phyloP scores from a whole-genome alignment of 1,140 invertebrate species.

The Holotrichia oblita region DNA sequence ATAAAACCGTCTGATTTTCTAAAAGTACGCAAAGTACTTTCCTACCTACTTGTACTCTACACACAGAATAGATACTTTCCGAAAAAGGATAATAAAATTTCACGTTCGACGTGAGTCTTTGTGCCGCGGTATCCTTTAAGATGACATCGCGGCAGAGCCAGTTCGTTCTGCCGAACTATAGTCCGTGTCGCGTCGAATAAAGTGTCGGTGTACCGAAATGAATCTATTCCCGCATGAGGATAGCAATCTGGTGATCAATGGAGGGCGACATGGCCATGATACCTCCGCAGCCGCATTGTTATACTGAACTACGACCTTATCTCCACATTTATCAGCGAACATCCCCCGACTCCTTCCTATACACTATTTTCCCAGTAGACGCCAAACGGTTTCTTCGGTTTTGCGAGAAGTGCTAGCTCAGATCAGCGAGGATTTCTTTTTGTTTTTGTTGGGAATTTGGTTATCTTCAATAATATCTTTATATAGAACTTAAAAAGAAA shows the following conservation, averaged over 20 bases:
- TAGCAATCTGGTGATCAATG: conserved; percentile 58
- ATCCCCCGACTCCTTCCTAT: conserved; percentile 48
- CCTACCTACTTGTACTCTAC: background rate
- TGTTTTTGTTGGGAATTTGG: too few relatives aligned
- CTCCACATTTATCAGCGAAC: conserved; percentile 60
- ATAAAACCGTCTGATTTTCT: background rate
- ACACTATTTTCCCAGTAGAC: conserved; percentile 32
- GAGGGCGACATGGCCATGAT: conserved; percentile 52
- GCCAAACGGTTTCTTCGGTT: conserved; percentile 26
- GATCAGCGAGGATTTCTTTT: background rate
- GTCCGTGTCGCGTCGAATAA: conserved; percentile 50
- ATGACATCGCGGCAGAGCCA: conserved; percentile 12
- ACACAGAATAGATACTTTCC: conserved; percentile 6
- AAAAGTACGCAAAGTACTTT: background rate
- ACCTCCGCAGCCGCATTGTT: conserved; percentile 58
- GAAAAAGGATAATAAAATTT: conserved; percentile 36
- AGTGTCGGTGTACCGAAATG: conserved; percentile 59
- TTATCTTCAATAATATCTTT: too few relatives aligned
- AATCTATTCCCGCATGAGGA: conserved; percentile 57
- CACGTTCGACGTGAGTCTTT: conserved; percentile 30
- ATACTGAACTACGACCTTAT: conserved; percentile 61
- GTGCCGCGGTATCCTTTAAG: conserved; percentile 32
- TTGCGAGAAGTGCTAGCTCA: background rate
- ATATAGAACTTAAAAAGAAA: too few relatives aligned
- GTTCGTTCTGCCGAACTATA: conserved; percentile 5